Conservation (phyloP, 2,888 invertebrate species). For the Allolobophora icterica region DNA sequence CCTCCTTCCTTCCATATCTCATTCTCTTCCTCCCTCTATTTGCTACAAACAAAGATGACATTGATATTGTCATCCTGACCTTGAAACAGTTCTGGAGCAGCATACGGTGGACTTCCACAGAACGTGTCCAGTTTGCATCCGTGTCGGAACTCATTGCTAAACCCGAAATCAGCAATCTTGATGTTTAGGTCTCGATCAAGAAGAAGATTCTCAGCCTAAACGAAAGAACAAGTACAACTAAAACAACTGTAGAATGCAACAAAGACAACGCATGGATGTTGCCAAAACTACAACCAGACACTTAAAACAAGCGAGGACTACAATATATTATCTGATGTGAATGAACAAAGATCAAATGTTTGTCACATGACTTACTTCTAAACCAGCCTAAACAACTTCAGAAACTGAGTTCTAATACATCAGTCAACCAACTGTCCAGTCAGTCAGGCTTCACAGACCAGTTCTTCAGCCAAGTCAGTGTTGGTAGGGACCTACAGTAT, state of each 20-base stretch:
- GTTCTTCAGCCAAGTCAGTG: too few relatives aligned
- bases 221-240: background rate
- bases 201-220: slow-evolving; percentile 94
- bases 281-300: too few relatives aligned
- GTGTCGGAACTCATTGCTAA: slow-evolving; percentile 98
- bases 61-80: slow-evolving; percentile 64
- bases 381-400: background rate
- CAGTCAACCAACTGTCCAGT: background rate
- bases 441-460: background rate
- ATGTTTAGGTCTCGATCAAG: slow-evolving; percentile 99
- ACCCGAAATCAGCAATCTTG: slow-evolving; percentile 99
- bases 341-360: background rate
- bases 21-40: background rate
- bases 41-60: background rate
- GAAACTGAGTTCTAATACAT: background rate
- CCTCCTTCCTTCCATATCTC: background rate
- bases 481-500: background rate
- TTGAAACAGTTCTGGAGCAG: slow-evolving; percentile 98
- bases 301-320: too few relatives aligned
- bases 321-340: background rate
- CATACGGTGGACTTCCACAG: slow-evolving; percentile 99
- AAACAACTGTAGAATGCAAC: background rate
- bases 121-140: slow-evolving; percentile 99
- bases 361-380: background rate
- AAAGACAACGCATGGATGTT: background rate